A percentile compares a stretch with the other conserved stretches of the same genome.
phyloP scores from a whole-genome alignment of 1,140 invertebrate genomes.

The Anadara kagoshimensis region DNA sequence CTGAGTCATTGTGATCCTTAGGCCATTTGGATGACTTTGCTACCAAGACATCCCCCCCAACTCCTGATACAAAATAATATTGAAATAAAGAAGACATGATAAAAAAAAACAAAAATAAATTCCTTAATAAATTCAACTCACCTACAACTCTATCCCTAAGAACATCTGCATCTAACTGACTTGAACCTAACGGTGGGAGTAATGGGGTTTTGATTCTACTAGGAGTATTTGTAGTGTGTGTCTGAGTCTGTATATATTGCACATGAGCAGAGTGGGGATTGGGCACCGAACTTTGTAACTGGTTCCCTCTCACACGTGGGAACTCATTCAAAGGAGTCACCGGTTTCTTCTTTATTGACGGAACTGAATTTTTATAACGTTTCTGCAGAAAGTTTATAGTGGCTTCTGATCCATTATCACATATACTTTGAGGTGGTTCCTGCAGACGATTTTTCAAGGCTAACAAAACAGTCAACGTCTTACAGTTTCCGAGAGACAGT shows the following conservation, averaged over 20 bases:
- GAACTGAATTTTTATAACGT: constrained; percentile 45
- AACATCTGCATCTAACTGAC: constrained; percentile 59
- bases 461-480: constrained; percentile 61
- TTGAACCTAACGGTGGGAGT: constrained; percentile 66
- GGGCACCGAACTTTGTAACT: constrained; percentile 61
- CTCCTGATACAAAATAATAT: neutral
- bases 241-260: constrained; percentile 73
- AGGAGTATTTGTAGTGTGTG: constrained; percentile 71
- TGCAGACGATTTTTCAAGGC: constrained; percentile 64
- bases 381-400: constrained; percentile 66
- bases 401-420: constrained; percentile 68
- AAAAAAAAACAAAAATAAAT: neutral
- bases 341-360: constrained; percentile 29
- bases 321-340: constrained; percentile 60
- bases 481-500: constrained; percentile 61
- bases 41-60: too few species aligned
- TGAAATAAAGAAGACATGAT: neutral
- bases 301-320: constrained; percentile 66
- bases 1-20: too few species aligned
- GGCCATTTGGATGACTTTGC: too few species aligned
- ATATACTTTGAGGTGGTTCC: constrained; percentile 66
- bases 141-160: constrained; percentile 71
- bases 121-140: constrained; percentile 38
- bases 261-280: constrained; percentile 71
- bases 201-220: constrained; percentile 72